Percentiles rank a stretch among this genome's conserved stretches.
Conservation (phyloP, 2,113 vertebrate species). For the Corythornis vintsioides region DNA sequence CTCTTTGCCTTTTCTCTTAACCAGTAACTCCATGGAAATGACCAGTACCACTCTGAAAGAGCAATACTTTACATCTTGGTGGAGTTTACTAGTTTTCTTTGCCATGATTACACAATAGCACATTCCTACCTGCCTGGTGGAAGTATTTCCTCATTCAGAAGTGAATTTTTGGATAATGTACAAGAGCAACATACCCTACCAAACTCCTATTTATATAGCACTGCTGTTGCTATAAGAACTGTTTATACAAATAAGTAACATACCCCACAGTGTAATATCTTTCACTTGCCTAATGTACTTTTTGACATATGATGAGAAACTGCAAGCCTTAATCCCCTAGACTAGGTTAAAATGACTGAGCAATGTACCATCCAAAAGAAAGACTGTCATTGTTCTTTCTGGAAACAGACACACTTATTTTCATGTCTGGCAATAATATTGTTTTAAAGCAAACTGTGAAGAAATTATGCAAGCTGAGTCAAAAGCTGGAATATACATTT, state of each 20-base stretch:
- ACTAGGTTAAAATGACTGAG: slow-evolving; percentile 23
- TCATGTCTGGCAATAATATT: slow-evolving; percentile 13
- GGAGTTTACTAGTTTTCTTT: not conserved
- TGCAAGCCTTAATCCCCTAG: slow-evolving; percentile 30
- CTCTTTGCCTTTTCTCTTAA: not conserved
- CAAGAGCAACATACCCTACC: not conserved
- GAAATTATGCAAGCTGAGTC: slow-evolving; percentile 16
- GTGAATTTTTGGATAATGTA: not conserved
- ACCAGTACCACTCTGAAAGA: not conserved
- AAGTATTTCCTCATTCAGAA: slow-evolving; percentile 26
- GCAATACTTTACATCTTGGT: not conserved
- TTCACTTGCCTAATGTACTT: slow-evolving; percentile 43
- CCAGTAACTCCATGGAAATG: not conserved
- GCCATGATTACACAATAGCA: not conserved
- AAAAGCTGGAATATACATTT: slow-evolving; percentile 38
- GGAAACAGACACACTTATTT: slow-evolving; percentile 38
- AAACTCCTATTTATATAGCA: slow-evolving; percentile 2
- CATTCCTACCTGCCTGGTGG: not conserved
- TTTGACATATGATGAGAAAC: slow-evolving; percentile 44
- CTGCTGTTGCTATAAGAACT: not conserved
- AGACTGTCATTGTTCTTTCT: slow-evolving; percentile 46
- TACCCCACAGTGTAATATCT: slow-evolving; percentile 9
- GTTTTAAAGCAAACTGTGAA: slow-evolving; percentile 56
- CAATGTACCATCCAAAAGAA: slow-evolving; percentile 28
- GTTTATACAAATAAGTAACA: slow-evolving; percentile 48